Conservation (phyloP, 2,113 vertebrate species). For the Cranoglanis bouderius region DNA sequence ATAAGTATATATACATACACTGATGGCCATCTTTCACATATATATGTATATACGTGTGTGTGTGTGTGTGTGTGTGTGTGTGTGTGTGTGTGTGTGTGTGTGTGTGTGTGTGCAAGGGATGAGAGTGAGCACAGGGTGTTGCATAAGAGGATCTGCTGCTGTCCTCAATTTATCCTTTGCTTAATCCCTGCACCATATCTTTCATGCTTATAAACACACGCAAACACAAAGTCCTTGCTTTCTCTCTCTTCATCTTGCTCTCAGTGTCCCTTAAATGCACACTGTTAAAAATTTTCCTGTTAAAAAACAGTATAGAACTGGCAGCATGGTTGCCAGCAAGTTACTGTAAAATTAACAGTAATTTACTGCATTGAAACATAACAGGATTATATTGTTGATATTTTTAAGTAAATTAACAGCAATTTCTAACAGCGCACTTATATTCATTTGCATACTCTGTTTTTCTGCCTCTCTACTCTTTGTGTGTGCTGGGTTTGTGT, state of each 20-base stretch:
- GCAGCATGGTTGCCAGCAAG: too few species aligned
- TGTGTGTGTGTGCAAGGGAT: conserved; percentile 44
- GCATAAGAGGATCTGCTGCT: conserved; percentile 54
- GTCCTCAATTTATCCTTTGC: conserved; percentile 38
- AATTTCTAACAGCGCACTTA: background rate
- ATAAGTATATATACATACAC: background rate
- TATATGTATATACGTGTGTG: background rate
- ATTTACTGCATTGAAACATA: background rate
- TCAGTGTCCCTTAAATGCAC: background rate
- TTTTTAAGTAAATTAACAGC: background rate
- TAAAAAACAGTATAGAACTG: too few species aligned
- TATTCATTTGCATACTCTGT: background rate
- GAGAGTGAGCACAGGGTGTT: conserved; percentile 47
- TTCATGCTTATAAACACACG: background rate
- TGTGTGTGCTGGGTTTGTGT: conserved; percentile 10
- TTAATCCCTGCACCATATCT: conserved; percentile 25
- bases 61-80: background rate
- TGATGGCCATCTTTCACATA: too few species aligned
- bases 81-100: conserved; percentile 32
- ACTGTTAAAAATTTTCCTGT: too few species aligned
- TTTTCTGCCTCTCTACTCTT: background rate
- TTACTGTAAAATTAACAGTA: background rate
- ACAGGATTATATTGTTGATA: background rate
- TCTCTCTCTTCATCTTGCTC: background rate
- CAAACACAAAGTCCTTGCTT: background rate